phyloP scores from a whole-genome alignment of 2,113 vertebrate genomes.

The Chlorodrepanis virens region DNA sequence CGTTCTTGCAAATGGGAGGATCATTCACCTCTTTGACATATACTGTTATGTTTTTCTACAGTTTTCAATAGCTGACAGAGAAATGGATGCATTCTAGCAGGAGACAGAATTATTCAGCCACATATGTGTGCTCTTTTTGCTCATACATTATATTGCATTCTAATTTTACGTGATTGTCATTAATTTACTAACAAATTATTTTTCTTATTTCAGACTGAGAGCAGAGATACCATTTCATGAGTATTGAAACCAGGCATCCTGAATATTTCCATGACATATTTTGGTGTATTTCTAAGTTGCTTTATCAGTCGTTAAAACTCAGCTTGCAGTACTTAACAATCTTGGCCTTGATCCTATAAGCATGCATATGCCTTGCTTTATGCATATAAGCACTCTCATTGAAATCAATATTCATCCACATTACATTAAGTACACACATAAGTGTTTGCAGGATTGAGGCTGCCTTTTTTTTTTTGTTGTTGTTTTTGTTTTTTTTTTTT shows the following conservation, averaged over 20 bases:
- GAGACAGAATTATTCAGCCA: neutral
- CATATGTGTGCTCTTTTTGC: neutral
- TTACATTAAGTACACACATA: constrained; percentile 25
- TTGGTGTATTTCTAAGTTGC: constrained; percentile 15
- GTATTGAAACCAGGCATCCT: neutral
- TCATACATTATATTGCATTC: neutral
- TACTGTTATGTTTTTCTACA: neutral
- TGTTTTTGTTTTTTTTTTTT: too few relatives aligned
- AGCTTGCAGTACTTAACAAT: constrained; percentile 40
- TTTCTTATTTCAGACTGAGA: neutral
- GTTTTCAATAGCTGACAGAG: constrained; percentile 4
- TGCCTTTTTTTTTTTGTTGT: neutral
- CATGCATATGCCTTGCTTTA: constrained; percentile 24
- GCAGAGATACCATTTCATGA: neutral
- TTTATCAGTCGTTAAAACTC: constrained; percentile 44
- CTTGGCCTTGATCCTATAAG: constrained; percentile 56
- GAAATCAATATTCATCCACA: constrained; percentile 55
- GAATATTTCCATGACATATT: constrained; percentile 16
- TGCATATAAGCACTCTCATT: constrained; percentile 37
- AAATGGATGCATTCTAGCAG: neutral
- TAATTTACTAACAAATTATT: constrained; percentile 11
- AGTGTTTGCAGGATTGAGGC: constrained; percentile 26
- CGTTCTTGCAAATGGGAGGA: neutral
- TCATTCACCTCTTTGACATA: constrained; percentile 27
- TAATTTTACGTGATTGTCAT: neutral